Percentiles rank a stretch among this genome's conserved stretches.
phyloP scores from a whole-genome alignment of 1,140 invertebrate species.

The Drosophila busckii region DNA sequence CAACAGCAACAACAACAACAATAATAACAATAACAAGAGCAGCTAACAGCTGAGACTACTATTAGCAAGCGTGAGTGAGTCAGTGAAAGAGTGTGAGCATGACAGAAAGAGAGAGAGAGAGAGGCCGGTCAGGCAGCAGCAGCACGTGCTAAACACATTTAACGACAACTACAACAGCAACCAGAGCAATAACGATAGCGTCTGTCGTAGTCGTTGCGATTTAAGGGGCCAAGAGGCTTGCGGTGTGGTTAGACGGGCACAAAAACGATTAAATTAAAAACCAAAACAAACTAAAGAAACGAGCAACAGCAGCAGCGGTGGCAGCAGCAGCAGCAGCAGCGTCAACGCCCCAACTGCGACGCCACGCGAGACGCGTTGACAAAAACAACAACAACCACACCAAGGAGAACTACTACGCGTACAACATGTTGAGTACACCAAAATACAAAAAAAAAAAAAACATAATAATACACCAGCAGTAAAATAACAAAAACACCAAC shows the following conservation, averaged over 20 bases:
- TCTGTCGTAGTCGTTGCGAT: background rate
- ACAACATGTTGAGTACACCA: constrained; percentile 61
- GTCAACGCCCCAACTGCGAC: constrained; percentile 21
- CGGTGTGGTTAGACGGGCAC: constrained; percentile 31
- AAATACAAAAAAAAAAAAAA: constrained; percentile 40
- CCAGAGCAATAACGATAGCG: constrained; percentile 31
- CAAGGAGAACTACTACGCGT: constrained; percentile 26
- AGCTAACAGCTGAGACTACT: constrained; percentile 40
- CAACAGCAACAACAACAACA: constrained; percentile 15
- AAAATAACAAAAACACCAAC: constrained; percentile 15
- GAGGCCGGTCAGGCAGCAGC: constrained; percentile 53
- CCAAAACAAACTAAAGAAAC: constrained; percentile 76
- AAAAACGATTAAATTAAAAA: constrained; percentile 76
- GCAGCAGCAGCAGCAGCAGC: constrained; percentile 16
- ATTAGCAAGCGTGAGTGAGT: too few species aligned
- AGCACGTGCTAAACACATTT: constrained; percentile 74
- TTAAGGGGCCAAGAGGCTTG: too few species aligned
- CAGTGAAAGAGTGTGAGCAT: constrained; percentile 3
- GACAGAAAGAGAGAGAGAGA: constrained; percentile 4
- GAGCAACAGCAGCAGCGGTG: constrained; percentile 22
- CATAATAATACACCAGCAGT: constrained; percentile 32
- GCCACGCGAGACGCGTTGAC: constrained; percentile 34
- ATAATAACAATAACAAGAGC: constrained; percentile 9
- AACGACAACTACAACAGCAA: constrained; percentile 62
- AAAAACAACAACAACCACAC: constrained; percentile 50